Base-by-base conservation (phyloP, 2,888 invertebrate species). In the Patella ulyssiponensis region DNA sequence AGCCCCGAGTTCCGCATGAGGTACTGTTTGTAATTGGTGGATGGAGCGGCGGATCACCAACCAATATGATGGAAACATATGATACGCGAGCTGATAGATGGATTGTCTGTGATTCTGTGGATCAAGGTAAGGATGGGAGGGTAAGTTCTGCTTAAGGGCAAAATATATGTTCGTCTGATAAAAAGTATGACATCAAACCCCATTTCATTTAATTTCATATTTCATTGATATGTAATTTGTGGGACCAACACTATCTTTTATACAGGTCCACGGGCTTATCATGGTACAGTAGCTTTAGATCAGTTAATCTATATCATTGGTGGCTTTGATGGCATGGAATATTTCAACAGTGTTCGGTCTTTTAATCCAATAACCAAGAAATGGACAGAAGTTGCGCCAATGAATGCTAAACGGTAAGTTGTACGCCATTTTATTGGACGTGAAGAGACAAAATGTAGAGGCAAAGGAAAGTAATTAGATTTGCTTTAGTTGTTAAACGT, bases 321-420 rank as follows among this genome's bases (percentile, higher is more conserved):
- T 0, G 98, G 98, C 5, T 98, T 97, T 89, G 96, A 98, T 88
- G 97, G 97, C n/a, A 94, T 94, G 92, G 95, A 95, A 86, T 96
- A 96, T 89, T 96, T 96, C 90, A 96, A 96, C 92, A 96, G 95
- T 11, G 96, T 96, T 85, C 94, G 96, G 12, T 96, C 96, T 86
- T 98, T 97, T 91, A 95, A 97, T 89, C 96, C 97, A 0, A 95
- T 96, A 3, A 94, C 93, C 1, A 97, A 96, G 92, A 92, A 91
- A 53, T 98, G 98, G 98, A 94, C 94, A 73, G 97, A 97, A 93
- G 90, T 94, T 5, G 93, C 96, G 14, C 97, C 97, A 27, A 97
- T 98, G 98, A 96, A 97, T 88, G 95, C 95, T 15, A 94, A 93
- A 78, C 76, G 74, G 14, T 44, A 53, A 76, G 54, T 73, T 69